Base-by-base conservation (phyloP, 2,113 vertebrate species). In the Corydoras sp. region DNA sequence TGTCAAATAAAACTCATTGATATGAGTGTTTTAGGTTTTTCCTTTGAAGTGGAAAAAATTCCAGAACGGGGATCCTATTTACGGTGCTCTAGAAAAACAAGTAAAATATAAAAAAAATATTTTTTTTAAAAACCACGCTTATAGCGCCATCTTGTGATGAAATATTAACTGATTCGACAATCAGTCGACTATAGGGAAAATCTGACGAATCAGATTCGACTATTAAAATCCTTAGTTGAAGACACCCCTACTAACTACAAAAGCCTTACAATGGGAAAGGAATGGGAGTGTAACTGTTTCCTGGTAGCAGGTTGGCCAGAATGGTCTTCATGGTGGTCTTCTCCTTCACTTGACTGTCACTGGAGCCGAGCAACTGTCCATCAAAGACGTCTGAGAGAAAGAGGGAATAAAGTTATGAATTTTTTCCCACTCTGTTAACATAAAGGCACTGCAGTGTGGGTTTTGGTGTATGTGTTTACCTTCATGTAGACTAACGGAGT, bases 271-370 rank as follows among this genome's bases (percentile, higher is more conserved):
- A 99, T 1, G 97, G 97, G 75, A 98, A 91, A 1, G 94, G 95
- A 81, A 99, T 95, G 59, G 95, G 90, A 81, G 93, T 98, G 81
- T 94, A 99, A 78, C 88, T 99, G 88, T 95, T 98, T 76, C 97
- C 96, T 55, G 96, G 97, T 79, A 99, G 90, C 78, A 99, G 88
- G 84, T 97, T 98, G 71, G 97, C 97, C 65, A 99, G 89, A 85
- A 99, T 99, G 73, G 97, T 93, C 84, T 99, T 99, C 97, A 99
- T 99, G 62, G 96, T 99, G 83, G 97, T 98, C 29, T 98, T 99
- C 83, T 99, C 97, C 80, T 97, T 99, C 76, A 99, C 95, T 79
- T 98, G 96, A 80, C 93, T 97, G 79, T 99, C 97, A 58, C 83
- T 90, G 79, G 95, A 98, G 74, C 95, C 95, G 83, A 95, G 71